Base-by-base conservation (phyloP, 2,797 vertebrate species). In the Australoheros facetus region DNA sequence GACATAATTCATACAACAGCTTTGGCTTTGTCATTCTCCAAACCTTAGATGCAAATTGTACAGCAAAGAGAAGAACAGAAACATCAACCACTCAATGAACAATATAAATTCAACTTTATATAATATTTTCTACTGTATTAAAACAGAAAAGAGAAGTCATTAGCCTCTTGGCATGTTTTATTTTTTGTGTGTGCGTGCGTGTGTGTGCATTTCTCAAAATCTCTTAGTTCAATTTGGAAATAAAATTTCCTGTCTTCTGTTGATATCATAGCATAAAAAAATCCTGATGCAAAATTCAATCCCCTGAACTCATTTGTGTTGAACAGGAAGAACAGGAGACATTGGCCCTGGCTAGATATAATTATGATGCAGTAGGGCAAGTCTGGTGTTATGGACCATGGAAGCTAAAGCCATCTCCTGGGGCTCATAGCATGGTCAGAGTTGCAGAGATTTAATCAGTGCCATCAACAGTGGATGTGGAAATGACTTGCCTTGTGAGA, bases 361-460 rank as follows among this genome's bases (percentile, higher is more conserved):
- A 87, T 87, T 83, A 86, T 86, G 84, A 91, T 82, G 71, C 75
- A 87, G 73, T 75, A 56, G 73, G 57, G 71, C 71, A 85, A 34
- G 71, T 79, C 73, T 82, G 75, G 37, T 77, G 55, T 82, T 85
- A 89, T 90, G 87, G 85, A 86, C 80, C 59, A 71, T 76, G 69
- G 74, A 81, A 64, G 73, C 73, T 64, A 42, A 88, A 89, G 75
- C 48, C 56, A 28, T 88, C 91, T 89, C 84, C 21, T 73, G 91
- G 82, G 92, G 62, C 87, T 83, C 73, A 54, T 83, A 71, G 34
- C 57, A 10, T 70, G 71, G 79, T 87, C 83, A 84, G 75, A 86
- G 83, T 70, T 78, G 78, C 69, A 71, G 74, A 84, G 72, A 91
- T 90, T 83, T 69, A 91, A 90, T 93, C 90, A 91, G 85, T 92